These are phyloP conservation scores for Euspilapteryx auroguttella DNA, from an alignment of 2,888 invertebrate genomes.

Conservation along the genomic window DNA sequence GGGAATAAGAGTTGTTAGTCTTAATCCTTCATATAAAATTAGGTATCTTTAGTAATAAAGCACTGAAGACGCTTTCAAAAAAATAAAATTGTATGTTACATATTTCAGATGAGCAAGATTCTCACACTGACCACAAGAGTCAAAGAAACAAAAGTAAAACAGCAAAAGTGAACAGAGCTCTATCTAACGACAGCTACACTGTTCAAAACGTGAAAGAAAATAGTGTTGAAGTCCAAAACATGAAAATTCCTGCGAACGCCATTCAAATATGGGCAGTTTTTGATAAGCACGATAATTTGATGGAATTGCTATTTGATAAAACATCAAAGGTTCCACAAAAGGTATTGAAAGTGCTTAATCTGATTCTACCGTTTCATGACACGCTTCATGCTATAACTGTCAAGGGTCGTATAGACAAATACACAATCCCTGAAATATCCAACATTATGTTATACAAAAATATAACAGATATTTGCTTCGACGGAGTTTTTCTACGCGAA, in stretches of 20 bases:
- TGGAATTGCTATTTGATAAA: background rate
- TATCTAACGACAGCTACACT: too few species aligned
- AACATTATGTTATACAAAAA: constrained; percentile 15
- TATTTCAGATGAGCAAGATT: too few species aligned
- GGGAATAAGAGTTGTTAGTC: too few species aligned
- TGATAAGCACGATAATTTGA: background rate
- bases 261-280: background rate
- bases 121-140: too few species aligned
- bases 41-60: too few species aligned
- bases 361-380: background rate
- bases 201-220: too few species aligned
- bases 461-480: constrained; percentile 27
- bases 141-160: too few species aligned
- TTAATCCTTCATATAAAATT: too few species aligned
- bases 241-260: background rate
- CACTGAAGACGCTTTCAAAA: too few species aligned
- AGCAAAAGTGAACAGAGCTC: too few species aligned
- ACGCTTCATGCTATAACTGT: constrained; percentile 13
- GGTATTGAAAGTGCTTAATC: background rate
- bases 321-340: background rate
- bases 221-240: too few species aligned
- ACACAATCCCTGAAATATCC: constrained; percentile 19
- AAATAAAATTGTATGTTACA: too few species aligned
- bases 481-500: constrained; percentile 15
- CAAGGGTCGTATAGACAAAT: constrained; percentile 15